Evolutionary conservation across 1,140 invertebrate genomes (phyloP), one percentile per base, ranked within the genome.

Genomic region (Pseudomyrmex flavicornis): DNA sequence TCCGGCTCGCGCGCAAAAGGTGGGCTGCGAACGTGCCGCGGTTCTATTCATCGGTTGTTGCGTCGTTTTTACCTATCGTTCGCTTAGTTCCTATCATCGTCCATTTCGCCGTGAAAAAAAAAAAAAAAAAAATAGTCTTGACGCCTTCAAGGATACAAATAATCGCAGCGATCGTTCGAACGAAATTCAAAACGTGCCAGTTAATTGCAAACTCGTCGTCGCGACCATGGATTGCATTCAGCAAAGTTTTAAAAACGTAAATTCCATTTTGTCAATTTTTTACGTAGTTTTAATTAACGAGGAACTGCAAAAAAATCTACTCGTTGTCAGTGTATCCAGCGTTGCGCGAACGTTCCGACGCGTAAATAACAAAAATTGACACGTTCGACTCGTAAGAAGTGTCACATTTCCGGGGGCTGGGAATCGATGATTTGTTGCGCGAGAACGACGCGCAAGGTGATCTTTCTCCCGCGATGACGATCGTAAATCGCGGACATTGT

Each of bases 61-160:
- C 74, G 73, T 85, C 83, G 56, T 79, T 79, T 46, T 82, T 88
- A 87, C 85, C 88, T 77, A 86, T 52, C 65, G 65, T 84, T 72
- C 75, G 75, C 85, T 87, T 87, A 88, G 69, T 70, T 76, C 79
- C 76, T 62, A 54, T 35, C 68, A 12, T 66, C 84, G 69, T 50
- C 84, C 74, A 72, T 77, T 76, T 74, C 20, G 20, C 48, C 62
- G 66, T 79, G 80, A 86, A 86, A 88, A 88, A 84, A 83, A 22
- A 54, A 13, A 54, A 13, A 10, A 35, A 22, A 3, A 9, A 20
- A 44, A 35, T 2, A 17, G 44, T 9, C 20, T 20, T 35, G 22
- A 13, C 76, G 46, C 15, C 52, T 80, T 59, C 54, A 59, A n/a
- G 59, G 46, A 68, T n/a, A 59, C 48, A 46, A 54, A 2, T 70